Conservation (phyloP, 2,113 vertebrate species). For the Colius striatus region DNA sequence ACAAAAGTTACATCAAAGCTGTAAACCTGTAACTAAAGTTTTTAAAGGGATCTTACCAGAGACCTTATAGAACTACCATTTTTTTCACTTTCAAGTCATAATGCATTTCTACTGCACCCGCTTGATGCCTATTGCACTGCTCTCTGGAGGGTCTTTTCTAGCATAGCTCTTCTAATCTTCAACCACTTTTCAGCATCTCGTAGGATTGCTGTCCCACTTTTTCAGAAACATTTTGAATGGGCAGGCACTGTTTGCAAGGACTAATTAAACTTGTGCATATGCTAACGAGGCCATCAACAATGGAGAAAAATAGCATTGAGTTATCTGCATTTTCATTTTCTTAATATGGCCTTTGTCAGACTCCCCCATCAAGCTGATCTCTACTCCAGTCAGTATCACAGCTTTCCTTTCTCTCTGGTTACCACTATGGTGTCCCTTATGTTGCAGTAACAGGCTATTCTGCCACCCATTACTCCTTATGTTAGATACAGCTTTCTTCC, state of each 20-base stretch:
- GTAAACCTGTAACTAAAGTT: not conserved
- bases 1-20: not conserved
- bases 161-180: not conserved
- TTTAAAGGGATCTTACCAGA: not conserved
- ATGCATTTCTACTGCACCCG: not conserved
- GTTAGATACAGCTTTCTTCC: not conserved
- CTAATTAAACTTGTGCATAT: not conserved
- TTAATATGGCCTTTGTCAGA: not conserved
- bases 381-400: not conserved
- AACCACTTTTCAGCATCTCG: not conserved
- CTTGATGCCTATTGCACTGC: not conserved
- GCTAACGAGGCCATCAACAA: not conserved
- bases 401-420: not conserved
- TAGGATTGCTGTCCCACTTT: not conserved
- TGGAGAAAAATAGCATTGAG: not conserved
- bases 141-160: not conserved
- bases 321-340: not conserved
- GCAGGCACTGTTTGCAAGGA: not conserved
- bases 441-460: constrained; percentile 24
- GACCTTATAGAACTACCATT: not conserved
- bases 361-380: not conserved
- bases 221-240: not conserved
- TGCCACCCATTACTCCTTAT: constrained; percentile 17
- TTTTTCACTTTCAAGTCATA: not conserved
- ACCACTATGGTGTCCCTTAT: not conserved